Percentiles rank a stretch among this genome's conserved stretches.
These are phyloP conservation scores for Cercopithecus mona DNA, from an alignment of 2,113 vertebrate species.

Conservation along the genomic window DNA sequence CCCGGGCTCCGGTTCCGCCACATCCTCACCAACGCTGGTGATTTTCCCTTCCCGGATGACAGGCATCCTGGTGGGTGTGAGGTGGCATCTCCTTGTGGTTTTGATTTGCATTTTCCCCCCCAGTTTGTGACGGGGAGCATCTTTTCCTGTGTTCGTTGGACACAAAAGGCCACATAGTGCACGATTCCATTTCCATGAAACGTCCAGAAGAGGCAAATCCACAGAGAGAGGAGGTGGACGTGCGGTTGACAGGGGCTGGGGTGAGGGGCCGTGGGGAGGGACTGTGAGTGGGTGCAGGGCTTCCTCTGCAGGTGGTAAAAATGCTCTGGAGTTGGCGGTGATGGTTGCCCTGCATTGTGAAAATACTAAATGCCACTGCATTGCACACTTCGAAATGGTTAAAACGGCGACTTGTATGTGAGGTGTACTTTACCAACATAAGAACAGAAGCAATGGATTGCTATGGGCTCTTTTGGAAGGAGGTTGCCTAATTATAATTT, in stretches of 20 bases:
- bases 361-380: rapidly evolving
- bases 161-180: background rate
- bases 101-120: background rate
- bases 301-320: background rate
- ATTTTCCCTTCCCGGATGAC: background rate
- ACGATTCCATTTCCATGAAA: background rate
- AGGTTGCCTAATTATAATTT: rapidly evolving
- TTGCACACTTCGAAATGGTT: rapidly evolving
- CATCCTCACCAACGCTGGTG: background rate
- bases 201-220: background rate
- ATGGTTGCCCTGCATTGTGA: rapidly evolving
- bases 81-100: background rate
- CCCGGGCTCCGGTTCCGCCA: rapidly evolving
- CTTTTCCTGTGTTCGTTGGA: background rate
- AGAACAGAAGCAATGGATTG: rapidly evolving
- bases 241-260: background rate
- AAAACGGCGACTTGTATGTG: rapidly evolving
- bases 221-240: background rate
- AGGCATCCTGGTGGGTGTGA: background rate
- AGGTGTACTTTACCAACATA: rapidly evolving
- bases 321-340: background rate
- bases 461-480: background rate
- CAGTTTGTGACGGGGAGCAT: rapidly evolving
- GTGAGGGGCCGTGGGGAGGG: background rate
- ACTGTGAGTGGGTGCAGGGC: background rate